Conservation (phyloP, 2,113 vertebrate genomes). For the Rhegmatorhina hoffmannsi region DNA sequence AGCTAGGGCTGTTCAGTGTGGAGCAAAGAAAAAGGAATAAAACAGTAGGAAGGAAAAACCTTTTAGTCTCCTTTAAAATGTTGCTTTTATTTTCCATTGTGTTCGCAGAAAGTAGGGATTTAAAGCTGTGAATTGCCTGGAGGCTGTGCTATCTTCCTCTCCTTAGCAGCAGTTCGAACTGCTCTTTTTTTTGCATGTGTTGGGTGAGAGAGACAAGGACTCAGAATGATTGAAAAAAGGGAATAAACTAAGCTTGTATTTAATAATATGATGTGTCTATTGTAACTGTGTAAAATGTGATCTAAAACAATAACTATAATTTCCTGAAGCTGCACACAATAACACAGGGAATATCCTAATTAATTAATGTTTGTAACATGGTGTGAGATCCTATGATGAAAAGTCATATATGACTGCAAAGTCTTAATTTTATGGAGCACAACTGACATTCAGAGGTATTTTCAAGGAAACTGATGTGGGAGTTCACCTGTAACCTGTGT, state of each 20-base stretch:
- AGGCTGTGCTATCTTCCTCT: constrained; percentile 59
- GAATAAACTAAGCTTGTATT: constrained; percentile 27
- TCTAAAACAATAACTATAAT: neutral
- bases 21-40: neutral
- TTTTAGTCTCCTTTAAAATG: constrained; percentile 44
- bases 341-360: constrained; percentile 16
- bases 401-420: constrained; percentile 12
- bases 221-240: constrained; percentile 2
- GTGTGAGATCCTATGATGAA: constrained; percentile 3
- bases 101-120: constrained; percentile 49
- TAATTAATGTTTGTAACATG: constrained; percentile 26
- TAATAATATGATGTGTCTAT: neutral
- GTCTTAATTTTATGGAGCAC: constrained; percentile 18
- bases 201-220: constrained; percentile 46
- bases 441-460: constrained; percentile 47
- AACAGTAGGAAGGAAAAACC: constrained; percentile 18
- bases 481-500: neutral
- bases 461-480: constrained; percentile 28
- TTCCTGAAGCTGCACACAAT: neutral
- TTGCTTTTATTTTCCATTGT: constrained; percentile 48
- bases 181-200: constrained; percentile 22
- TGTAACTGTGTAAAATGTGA: constrained; percentile 6
- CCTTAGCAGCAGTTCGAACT: constrained; percentile 53
- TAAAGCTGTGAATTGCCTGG: constrained; percentile 66
- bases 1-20: neutral